Base-by-base conservation (phyloP, 2,113 vertebrate species). In the Muntiacus muntjak region DNA sequence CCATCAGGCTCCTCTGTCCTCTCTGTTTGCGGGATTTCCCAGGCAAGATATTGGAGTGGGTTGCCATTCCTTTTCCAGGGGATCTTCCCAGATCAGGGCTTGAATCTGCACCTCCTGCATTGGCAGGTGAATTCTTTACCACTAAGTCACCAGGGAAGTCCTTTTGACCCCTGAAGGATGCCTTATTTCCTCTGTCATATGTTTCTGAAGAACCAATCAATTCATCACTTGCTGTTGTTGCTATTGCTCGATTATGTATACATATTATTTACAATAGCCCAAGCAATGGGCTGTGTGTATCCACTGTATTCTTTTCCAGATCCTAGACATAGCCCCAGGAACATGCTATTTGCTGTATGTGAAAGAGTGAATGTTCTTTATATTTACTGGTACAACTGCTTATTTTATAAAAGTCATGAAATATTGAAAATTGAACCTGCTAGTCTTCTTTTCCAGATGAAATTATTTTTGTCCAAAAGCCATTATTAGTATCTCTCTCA, bases 131-230 rank as follows among this genome's bases (percentile, higher is more conserved):
- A 26, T 76, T 76, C 40, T 43, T 76, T 26, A 76, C 71, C 71
- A 43, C 12, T 26, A 40, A 76, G 40, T 26, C 71, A 76, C 21
- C 40, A 76, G 30, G 40, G 12, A 76, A 26, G 23, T 15, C 25
- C 6, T 93, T 7, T 79, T 60, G 9, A 47, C 1, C 23, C 17
- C 14, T 58, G 30, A 43, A 58, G 2, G 2, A 58, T 62, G 4
- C 19, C 89, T 67, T 43, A 25, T 12, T 1, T 40, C 55, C 45
- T 93, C 45, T 93, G 7, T 11, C 28, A 67, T 23, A 47, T 45
- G 2, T 10, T 58, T 57, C 6, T 54, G 11, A 15, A 93, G 2
- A 23, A 86, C 3, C 0, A 0, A 25, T 30, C 0, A 25, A 30
- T 71, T 50, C 4, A 45, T 8, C 52, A 23, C 15, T 82, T 87